Percentiles rank a stretch among this genome's conserved stretches.
Conservation (phyloP, 2,113 vertebrate genomes). For the Indri indri region DNA sequence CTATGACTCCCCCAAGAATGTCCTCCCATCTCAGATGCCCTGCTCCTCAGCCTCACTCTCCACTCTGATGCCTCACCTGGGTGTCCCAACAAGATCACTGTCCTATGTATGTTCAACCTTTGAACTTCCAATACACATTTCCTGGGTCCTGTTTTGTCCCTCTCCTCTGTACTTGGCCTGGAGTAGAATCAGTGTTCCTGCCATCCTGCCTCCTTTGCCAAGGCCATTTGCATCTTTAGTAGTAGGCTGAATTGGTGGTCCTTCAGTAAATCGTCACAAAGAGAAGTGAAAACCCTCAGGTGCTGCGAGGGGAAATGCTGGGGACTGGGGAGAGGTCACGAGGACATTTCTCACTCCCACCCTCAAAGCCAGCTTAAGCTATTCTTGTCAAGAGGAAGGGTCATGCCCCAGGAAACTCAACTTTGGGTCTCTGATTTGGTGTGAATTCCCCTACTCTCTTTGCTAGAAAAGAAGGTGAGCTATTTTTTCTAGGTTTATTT, state of each 20-base stretch:
- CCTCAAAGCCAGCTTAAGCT: slow-evolving; percentile 6
- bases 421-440: slow-evolving; percentile 25
- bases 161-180: neutral
- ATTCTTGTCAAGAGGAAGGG: slow-evolving; percentile 33
- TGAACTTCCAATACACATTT: neutral
- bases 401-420: neutral
- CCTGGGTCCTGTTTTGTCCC: neutral
- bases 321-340: slow-evolving; percentile 9
- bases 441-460: slow-evolving; percentile 49
- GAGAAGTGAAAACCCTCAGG: slow-evolving; percentile 56
- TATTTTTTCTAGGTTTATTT: slow-evolving; percentile 8
- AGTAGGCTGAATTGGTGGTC: neutral
- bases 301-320: slow-evolving; percentile 4
- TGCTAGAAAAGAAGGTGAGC: slow-evolving; percentile 20
- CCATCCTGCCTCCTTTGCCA: neutral
- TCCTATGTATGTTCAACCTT: neutral
- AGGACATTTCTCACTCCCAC: neutral
- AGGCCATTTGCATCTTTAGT: slow-evolving; percentile 31
- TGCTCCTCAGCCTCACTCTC: neutral
- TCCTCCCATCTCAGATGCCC: too few relatives aligned
- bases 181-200: neutral
- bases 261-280: neutral
- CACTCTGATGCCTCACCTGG: neutral
- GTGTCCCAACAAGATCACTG: neutral
- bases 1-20: neutral